Conservation (phyloP, 1,140 invertebrate genomes). For the Tetramorium simillimum region DNA sequence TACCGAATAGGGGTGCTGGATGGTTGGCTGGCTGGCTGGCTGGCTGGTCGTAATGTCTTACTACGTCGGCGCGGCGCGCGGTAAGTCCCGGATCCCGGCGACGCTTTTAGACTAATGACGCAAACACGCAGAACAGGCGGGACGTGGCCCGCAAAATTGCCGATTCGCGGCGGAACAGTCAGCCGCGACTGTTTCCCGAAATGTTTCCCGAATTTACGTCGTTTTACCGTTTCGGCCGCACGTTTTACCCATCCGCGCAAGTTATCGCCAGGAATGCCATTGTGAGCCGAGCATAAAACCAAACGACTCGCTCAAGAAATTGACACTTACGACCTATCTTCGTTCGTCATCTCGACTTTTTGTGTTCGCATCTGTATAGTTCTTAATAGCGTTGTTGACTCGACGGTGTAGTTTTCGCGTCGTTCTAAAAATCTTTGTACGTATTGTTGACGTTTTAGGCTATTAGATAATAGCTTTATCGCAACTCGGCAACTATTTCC, state of each 20-base stretch:
- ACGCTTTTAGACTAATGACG: slow-evolving; percentile 81
- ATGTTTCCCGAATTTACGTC: slow-evolving; percentile 40
- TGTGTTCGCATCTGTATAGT: too few relatives aligned
- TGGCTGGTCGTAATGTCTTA: slow-evolving; percentile 76
- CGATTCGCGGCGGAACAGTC: slow-evolving; percentile 45
- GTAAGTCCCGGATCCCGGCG: slow-evolving; percentile 74
- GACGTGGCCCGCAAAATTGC: slow-evolving; percentile 72
- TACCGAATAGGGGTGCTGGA: slow-evolving; percentile 74
- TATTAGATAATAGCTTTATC: background rate
- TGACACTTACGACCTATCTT: background rate
- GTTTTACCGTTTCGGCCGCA: background rate
- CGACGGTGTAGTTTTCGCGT: background rate
- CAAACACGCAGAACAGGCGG: slow-evolving; percentile 73
- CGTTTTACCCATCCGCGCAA: background rate
- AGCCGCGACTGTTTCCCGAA: slow-evolving; percentile 44
- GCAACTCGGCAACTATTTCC: background rate
- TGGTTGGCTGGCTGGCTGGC: slow-evolving; percentile 60
- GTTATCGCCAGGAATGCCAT: background rate
- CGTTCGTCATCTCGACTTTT: background rate
- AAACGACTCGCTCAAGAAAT: background rate
- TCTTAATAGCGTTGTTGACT: background rate
- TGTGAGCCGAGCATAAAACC: background rate
- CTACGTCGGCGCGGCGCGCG: slow-evolving; percentile 61
- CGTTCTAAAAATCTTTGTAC: background rate
- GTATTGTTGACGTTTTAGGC: background rate